Evolutionary conservation across 2,797 vertebrate species (phyloP).

Genomic region (Eospalax fontanierii): DNA sequence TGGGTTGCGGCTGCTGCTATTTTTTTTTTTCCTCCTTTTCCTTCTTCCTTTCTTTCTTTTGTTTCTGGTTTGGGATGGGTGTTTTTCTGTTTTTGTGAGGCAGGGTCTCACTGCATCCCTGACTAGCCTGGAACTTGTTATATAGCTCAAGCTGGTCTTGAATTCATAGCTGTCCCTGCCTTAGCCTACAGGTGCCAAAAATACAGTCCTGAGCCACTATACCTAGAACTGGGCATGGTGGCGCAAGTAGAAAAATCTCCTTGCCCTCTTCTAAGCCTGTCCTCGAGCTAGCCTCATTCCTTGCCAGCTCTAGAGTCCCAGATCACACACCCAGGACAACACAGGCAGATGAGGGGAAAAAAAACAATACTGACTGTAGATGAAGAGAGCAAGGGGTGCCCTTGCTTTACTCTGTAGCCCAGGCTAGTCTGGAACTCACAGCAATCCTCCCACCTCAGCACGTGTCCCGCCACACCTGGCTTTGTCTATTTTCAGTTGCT

Average conservation of each 20-base stretch:
- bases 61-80: not conserved
- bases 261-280: not conserved
- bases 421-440: not conserved
- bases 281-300: not conserved
- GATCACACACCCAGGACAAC: not conserved
- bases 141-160: not conserved
- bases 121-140: no score
- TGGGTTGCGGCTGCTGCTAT: not conserved
- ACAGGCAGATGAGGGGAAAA: accelerated
- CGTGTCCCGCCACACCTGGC: not conserved
- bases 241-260: not conserved
- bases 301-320: not conserved
- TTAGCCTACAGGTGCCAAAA: not conserved
- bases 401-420: not conserved
- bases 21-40: not conserved
- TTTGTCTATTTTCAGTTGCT: not conserved
- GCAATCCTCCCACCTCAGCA: not conserved
- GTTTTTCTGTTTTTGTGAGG: not conserved
- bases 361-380: not conserved
- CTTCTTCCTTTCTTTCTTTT: not conserved
- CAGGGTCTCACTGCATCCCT: not conserved
- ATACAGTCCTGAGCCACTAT: not conserved
- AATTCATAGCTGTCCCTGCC: not conserved
- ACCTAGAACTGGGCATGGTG: not conserved
- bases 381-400: accelerated